Base-by-base conservation (phyloP, 35 echinoderm and acorn worm genomes). In the Heliocidaris tuberculata region DNA sequence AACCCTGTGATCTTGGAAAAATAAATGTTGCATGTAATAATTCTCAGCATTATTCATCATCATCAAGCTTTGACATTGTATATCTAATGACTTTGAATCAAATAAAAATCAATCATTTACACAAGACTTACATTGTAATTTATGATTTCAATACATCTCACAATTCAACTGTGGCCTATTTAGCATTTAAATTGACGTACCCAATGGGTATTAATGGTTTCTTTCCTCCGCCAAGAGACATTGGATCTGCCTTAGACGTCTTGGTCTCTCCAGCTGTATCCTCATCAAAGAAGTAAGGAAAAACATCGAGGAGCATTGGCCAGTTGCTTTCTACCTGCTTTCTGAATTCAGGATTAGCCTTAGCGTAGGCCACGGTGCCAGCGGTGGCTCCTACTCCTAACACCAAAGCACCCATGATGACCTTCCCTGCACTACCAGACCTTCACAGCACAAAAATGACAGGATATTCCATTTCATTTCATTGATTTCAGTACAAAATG, bases 261-360 rank as follows among this genome's bases (percentile, higher is more conserved):
- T 59, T 59, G n/a, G 54, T 31, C 4, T 86, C 54, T 47, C 21
- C 30, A 30, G 71, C 7, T n/a, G 48, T 49, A 31, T 96, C 93
- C 86, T 98, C 97, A 42, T 96, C 94, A 30, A 96, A 98, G n/a
- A 98, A 86, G 31, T 95, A 96, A 32, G 96, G 96, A 24, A 95
- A 90, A 16, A 97, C 61, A 54, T 94, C 95, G 29, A 97, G 85
- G 15, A 99, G 94, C 47, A 99, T 86, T 13, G 98, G 98, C 97
- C 96, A 97, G 95, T 99, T 97, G 86, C 95, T 97, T 60, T 99
- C 98, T 47, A 99, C 97, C 49, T 99, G 98, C 90, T 95, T 96
- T 32, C 98, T 91, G 85, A 99, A 99, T 32, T 99, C 98, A 30
- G 98, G 98, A 61, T 99, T 97, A 10, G 95, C 94, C 92, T 96